phyloP scores from a whole-genome alignment of 2,888 invertebrate species.

The Oxycera nigricornis region DNA sequence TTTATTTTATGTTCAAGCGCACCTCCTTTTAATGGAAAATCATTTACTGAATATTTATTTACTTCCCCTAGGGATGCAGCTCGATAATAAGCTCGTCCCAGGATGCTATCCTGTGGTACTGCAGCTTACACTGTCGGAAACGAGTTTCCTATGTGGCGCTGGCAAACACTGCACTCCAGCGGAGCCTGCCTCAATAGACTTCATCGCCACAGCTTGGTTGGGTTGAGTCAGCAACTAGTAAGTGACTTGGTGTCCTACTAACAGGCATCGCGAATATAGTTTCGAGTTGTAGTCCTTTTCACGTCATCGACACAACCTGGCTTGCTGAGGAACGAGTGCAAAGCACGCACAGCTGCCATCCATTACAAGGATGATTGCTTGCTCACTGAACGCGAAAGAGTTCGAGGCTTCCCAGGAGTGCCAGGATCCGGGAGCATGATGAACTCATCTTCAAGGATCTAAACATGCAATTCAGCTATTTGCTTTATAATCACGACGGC shows the following conservation, averaged over 20 bases:
- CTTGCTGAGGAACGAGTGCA: slow-evolving; percentile 15
- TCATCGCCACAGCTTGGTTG: neutral
- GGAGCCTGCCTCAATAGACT: neutral
- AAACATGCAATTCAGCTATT: slow-evolving; percentile 44
- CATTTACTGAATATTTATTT: too few relatives aligned
- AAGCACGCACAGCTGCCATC: slow-evolving; percentile 29
- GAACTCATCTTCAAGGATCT: slow-evolving; percentile 42
- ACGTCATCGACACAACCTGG: neutral
- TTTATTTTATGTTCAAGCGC: too few relatives aligned
- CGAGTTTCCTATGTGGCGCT: neutral
- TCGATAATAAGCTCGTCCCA: too few relatives aligned
- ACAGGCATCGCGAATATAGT: neutral
- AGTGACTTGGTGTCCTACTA: neutral
- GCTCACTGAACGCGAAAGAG: slow-evolving; percentile 7
- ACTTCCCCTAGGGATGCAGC: too few relatives aligned
- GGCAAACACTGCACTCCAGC: neutral
- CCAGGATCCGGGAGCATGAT: too few relatives aligned
- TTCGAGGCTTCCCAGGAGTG: neutral
- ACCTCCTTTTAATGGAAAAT: too few relatives aligned
- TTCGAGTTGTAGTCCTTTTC: neutral
- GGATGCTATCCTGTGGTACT: too few relatives aligned
- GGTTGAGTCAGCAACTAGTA: neutral
- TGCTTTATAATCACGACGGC: slow-evolving; percentile 38
- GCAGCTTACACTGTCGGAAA: too few relatives aligned
- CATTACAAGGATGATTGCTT: slow-evolving; percentile 30